Evolutionary conservation across 2,888 invertebrate species (phyloP).

Genomic region (Tetragonisca angustula): DNA sequence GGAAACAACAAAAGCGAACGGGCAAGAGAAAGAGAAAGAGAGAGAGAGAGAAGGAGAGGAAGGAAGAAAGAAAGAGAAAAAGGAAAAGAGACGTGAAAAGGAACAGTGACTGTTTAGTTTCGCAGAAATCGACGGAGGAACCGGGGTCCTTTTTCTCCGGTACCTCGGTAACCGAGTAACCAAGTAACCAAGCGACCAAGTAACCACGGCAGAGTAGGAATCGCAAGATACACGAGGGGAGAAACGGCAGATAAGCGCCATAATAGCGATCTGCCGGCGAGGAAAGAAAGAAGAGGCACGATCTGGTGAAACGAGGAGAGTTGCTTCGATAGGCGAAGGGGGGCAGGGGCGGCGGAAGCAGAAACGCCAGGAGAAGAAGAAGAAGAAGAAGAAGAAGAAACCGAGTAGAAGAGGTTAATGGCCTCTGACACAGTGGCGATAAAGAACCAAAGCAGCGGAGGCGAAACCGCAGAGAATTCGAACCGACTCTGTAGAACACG

Average conservation of each 20-base stretch:
- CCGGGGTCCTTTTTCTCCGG: conserved; percentile 53
- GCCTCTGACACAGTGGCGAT: conserved; percentile 67
- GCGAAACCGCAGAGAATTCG: conserved; percentile 64
- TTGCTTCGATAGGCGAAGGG: conserved; percentile 5
- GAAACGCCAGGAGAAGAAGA: conserved; percentile 52
- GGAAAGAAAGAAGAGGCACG: conserved; percentile 38
- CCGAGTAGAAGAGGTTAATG: conserved; percentile 65
- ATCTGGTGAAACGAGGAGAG: conserved; percentile 36
- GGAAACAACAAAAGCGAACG: not conserved
- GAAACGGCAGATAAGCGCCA: conserved; percentile 59
- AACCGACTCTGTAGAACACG: conserved; percentile 51
- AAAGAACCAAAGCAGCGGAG: conserved; percentile 66
- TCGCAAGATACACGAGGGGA: conserved; percentile 53
- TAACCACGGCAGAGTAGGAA: conserved; percentile 55
- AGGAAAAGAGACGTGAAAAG: conserved; percentile 3
- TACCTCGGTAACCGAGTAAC: conserved; percentile 73
- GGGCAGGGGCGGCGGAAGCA: not conserved
- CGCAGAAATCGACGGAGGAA: conserved; percentile 27
- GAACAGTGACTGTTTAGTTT: conserved; percentile 31
- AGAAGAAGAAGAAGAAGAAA: conserved; percentile 62
- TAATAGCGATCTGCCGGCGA: conserved; percentile 47
- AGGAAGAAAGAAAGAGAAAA: not conserved
- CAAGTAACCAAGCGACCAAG: conserved; percentile 74
- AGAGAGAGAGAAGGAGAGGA: not conserved
- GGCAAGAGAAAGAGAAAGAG: not conserved